These are phyloP conservation scores for Leucophenga varia DNA, from an alignment of 1,140 invertebrate species.

Conservation along the genomic window DNA sequence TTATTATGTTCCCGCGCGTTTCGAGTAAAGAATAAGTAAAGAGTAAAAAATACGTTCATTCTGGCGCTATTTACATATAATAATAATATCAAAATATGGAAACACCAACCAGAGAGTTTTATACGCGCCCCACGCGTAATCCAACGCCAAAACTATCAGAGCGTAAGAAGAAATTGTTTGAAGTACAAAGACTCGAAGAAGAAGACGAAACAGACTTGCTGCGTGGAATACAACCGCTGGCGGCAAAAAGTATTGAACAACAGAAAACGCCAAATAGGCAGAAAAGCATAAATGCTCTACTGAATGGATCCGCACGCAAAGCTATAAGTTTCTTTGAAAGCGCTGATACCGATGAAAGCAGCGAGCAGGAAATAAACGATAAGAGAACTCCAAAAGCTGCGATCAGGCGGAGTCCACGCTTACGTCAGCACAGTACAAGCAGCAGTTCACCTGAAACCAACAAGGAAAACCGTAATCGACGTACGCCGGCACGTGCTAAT, in stretches of 20 bases:
- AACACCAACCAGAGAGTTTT: constrained; percentile 31
- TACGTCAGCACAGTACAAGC: constrained; percentile 10
- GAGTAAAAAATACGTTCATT: too few species aligned
- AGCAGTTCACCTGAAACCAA: constrained; percentile 39
- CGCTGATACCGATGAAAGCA: not conserved
- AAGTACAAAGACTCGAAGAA: constrained; percentile 24
- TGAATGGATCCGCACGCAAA: constrained; percentile 3
- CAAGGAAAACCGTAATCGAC: constrained; percentile 27
- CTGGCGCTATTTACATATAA: too few species aligned
- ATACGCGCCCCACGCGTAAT: constrained; percentile 20
- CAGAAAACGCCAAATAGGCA: constrained; percentile 8
- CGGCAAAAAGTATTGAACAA: too few species aligned
- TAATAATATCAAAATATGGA: constrained; percentile 41
- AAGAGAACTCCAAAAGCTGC: not conserved
- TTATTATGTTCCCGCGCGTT: too few species aligned
- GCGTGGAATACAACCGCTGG: constrained; percentile 34
- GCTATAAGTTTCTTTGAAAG: constrained; percentile 6
- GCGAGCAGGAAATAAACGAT: not conserved
- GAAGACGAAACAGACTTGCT: constrained; percentile 27
- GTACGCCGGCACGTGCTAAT: not conserved
- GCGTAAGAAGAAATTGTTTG: constrained; percentile 40
- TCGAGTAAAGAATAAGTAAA: too few species aligned
- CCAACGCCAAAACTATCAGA: constrained; percentile 41
- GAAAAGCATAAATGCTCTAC: constrained; percentile 6
- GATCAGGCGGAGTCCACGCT: not conserved